Evolutionary conservation across 2,888 invertebrate genomes (phyloP).

Genomic region (Camptogramma bilineatum): DNA sequence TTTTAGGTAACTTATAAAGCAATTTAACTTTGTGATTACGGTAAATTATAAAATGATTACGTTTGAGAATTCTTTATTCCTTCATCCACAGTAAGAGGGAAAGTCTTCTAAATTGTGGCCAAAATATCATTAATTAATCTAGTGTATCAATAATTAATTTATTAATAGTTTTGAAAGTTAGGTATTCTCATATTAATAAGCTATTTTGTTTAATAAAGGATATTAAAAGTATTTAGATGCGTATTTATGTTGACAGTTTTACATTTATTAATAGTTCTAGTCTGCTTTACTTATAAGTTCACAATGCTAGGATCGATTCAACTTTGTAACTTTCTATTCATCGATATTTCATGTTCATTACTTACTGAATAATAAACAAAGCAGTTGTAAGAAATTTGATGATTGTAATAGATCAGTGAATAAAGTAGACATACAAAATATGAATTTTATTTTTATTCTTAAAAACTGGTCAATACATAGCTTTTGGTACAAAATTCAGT

Average conservation of each 20-base stretch:
- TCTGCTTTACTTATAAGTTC: conserved; percentile 45
- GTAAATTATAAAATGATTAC: conserved; percentile 14
- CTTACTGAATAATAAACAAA: background rate
- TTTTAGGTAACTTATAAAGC: conserved; percentile 19
- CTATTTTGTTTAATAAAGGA: conserved; percentile 47
- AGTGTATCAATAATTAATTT: conserved; percentile 17
- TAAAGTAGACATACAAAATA: conserved; percentile 35
- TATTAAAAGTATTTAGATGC: conserved; percentile 46
- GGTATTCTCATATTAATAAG: conserved; percentile 47
- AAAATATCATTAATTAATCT: conserved; percentile 35
- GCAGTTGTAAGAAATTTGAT: background rate
- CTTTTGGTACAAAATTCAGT: conserved; percentile 64
- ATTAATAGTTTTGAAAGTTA: conserved; percentile 33
- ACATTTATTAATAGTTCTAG: conserved; percentile 45
- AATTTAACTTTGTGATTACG: conserved; percentile 40
- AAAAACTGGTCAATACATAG: conserved; percentile 55
- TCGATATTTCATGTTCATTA: background rate
- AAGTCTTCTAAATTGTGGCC: conserved; percentile 57
- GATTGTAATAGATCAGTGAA: conserved; percentile 21
- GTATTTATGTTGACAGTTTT: conserved; percentile 51
- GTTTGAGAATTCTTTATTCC: conserved; percentile 9
- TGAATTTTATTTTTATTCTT: conserved; percentile 55
- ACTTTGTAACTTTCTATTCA: background rate
- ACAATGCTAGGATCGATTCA: conserved; percentile 2
- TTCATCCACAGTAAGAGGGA: conserved; percentile 46